phyloP scores from a whole-genome alignment of 2,888 invertebrate species.

The Catocala fraxini region DNA sequence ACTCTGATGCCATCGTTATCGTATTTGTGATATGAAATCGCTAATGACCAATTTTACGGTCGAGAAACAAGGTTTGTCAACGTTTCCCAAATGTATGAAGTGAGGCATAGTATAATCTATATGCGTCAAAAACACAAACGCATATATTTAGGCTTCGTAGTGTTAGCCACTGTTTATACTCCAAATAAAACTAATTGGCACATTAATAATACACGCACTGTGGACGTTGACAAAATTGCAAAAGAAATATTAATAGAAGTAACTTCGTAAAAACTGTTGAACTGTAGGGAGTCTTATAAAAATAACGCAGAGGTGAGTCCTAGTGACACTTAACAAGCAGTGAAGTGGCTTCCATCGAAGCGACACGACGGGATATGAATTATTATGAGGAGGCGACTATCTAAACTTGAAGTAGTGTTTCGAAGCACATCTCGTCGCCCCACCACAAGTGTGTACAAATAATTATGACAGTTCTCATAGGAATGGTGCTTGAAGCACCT shows the following conservation, averaged over 20 bases:
- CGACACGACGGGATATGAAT: constrained; percentile 70
- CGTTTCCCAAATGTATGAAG: constrained; percentile 8
- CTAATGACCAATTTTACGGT: constrained; percentile 41
- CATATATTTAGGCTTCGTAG: no score
- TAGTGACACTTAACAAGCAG: constrained; percentile 72
- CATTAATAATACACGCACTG: no score
- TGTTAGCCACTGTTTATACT: no score
- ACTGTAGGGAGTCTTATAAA: constrained; percentile 58
- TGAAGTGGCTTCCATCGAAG: constrained; percentile 72
- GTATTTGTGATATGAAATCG: constrained; percentile 19
- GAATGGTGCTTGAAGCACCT: constrained; percentile 67
- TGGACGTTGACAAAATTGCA: constrained; percentile 16
- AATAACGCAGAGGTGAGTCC: constrained; percentile 71
- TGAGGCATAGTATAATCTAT: neutral
- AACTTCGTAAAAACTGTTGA: constrained; percentile 36
- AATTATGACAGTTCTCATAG: constrained; percentile 80
- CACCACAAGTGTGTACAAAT: constrained; percentile 69
- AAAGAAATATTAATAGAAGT: constrained; percentile 32
- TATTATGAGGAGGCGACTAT: constrained; percentile 69
- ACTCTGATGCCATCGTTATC: constrained; percentile 7
- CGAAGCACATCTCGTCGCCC: constrained; percentile 64
- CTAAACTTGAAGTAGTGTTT: constrained; percentile 76
- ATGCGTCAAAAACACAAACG: no score
- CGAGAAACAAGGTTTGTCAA: constrained; percentile 12
- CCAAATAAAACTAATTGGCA: no score